Conservation (phyloP, 2,797 vertebrate species). For the Meda fulgida region DNA sequence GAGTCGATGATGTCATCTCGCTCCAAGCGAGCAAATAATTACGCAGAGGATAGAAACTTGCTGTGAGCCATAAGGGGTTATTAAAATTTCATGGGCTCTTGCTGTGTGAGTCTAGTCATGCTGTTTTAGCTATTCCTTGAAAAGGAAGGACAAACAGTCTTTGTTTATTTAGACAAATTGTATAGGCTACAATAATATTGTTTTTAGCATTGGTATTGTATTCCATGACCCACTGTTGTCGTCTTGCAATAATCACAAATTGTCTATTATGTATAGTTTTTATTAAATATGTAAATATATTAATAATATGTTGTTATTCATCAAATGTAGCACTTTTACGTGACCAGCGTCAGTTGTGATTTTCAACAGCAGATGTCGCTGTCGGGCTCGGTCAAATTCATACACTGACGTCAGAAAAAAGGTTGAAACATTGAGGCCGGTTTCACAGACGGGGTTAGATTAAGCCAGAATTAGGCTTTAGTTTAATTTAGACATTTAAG, state of each 20-base stretch:
- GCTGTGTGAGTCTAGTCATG: constrained; percentile 62
- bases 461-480: too few relatives aligned
- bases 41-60: not conserved
- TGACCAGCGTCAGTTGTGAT: not conserved
- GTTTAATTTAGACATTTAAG: too few relatives aligned
- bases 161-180: not conserved
- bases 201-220: not conserved
- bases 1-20: not conserved
- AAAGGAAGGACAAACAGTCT: constrained; percentile 67
- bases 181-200: not conserved
- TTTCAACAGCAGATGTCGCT: constrained; percentile 57
- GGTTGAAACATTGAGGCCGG: not conserved
- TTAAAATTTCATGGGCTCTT: constrained; percentile 76
- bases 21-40: not conserved
- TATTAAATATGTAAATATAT: not conserved
- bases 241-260: not conserved
- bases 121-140: constrained; percentile 67
- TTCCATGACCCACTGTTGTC: not conserved
- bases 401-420: not conserved
- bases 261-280: not conserved
- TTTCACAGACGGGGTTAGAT: too few relatives aligned
- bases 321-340: not conserved
- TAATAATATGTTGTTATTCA: not conserved
- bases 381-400: constrained; percentile 19
- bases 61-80: constrained; percentile 67